Base-by-base conservation (phyloP, 2,113 vertebrate species). In the Brachionichthys hirsutus region DNA sequence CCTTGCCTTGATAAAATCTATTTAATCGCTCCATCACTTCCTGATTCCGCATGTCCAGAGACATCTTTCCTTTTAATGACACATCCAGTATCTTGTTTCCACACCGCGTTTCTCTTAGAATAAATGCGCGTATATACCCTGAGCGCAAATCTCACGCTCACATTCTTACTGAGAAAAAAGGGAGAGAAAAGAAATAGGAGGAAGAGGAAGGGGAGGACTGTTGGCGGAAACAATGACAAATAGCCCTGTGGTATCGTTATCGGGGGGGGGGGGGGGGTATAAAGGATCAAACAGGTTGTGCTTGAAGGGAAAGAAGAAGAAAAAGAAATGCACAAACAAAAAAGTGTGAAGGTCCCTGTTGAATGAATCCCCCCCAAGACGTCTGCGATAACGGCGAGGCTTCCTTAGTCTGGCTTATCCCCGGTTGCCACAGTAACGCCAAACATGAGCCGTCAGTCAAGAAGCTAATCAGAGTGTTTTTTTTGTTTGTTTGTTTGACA, bases 301-400 rank as follows among this genome's bases (percentile, higher is more conserved):
- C 22, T 35, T 51, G 2, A n/a, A 19, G 36, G 30, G 46, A 38
- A 17, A 49, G 7, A 20, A 53, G 18, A 14, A 54, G 42, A 35
- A n/a, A 38, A 34, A 9, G 7, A 62, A 62, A 44, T 24, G 38
- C 8, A 45, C 47, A 41, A 61, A 44, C 43, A 12, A 45, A 38
- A 61, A 65, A 50, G 73, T 73, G 58, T 74, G 74, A 79, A 81
- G 78, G 73, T 81, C 75, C 61, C 35, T 18, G n/a, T 13, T 12
- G 12, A 56, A 11, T 19, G 15, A 65, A 22, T 56, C 42, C 49
- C 42, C 49, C 18, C 50, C 55, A 46, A 67, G 51, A 40, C 24
- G 14, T 47, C 16, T 2, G 44, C 41, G 75, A 82, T 80, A 77
- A 67, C 34, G 0, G 13, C 6, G 9, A 69, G 46, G 56, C 41